Conservation (phyloP, 2,797 vertebrate genomes). For the Emydoidea blandingii region DNA sequence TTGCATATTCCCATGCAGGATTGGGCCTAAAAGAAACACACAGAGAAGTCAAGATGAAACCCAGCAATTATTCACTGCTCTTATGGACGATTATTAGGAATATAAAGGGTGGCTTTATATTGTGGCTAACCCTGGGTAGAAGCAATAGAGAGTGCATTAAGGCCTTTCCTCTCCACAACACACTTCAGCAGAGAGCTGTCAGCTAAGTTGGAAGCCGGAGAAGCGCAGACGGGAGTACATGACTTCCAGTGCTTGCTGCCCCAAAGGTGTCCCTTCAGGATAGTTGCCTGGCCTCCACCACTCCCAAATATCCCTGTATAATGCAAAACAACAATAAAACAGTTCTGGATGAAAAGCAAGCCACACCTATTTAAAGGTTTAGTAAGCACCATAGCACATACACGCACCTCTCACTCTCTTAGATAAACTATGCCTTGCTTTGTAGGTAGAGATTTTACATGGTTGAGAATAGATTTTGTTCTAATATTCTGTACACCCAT, state of each 20-base stretch:
- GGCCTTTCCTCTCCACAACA: neutral
- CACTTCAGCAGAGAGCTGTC: neutral
- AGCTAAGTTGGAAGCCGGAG: neutral
- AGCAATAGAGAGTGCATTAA: neutral
- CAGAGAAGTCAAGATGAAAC: neutral
- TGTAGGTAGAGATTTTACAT: neutral
- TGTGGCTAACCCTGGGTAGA: neutral
- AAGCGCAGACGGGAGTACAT: rapidly evolving
- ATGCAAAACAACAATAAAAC: neutral
- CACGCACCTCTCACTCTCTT: neutral
- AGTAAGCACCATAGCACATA: neutral
- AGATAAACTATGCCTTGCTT: neutral
- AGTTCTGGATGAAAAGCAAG: neutral
- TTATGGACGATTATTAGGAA: neutral
- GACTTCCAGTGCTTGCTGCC: neutral
- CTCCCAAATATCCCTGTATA: rapidly evolving
- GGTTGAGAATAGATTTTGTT: neutral
- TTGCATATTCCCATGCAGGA: too few relatives aligned
- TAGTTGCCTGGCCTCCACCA: neutral
- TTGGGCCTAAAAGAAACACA: too few relatives aligned
- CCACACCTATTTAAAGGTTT: neutral
- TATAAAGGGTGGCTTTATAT: too few relatives aligned
- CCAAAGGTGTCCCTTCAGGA: neutral
- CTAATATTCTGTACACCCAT: neutral
- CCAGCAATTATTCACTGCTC: neutral